Conservation (phyloP, 1,140 invertebrate genomes). For the Zaprionus gabonicus region DNA sequence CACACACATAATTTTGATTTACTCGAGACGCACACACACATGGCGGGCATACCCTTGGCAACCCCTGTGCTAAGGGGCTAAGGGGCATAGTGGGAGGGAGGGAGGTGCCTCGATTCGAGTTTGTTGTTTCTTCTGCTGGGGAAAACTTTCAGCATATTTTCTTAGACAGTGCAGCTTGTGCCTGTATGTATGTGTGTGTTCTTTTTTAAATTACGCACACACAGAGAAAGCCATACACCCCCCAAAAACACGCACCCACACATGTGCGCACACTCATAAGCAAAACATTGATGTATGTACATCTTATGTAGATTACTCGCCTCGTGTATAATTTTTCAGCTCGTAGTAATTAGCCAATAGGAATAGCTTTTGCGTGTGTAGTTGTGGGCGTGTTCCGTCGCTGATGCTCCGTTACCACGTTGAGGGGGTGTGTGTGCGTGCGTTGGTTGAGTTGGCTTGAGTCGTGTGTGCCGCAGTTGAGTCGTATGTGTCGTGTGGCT, state of each 20-base stretch:
- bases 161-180: conserved; percentile 51
- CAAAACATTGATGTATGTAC: conserved; percentile 43
- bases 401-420: too few species aligned
- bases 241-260: conserved; percentile 3
- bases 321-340: conserved; percentile 51
- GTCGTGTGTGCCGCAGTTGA: conserved; percentile 7
- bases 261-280: conserved; percentile 43
- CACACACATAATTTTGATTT: conserved; percentile 61
- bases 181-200: conserved; percentile 20
- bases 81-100: not conserved
- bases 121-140: conserved; percentile 48
- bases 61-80: conserved; percentile 10
- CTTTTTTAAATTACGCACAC: conserved; percentile 56
- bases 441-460: not conserved
- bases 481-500: conserved; percentile 5
- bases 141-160: conserved; percentile 72
- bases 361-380: conserved; percentile 68
- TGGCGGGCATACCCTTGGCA: not conserved
- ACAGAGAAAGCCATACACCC: conserved; percentile 22
- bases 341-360: conserved; percentile 78
- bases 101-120: conserved; percentile 45
- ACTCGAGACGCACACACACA: conserved; percentile 15
- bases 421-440: conserved; percentile 16
- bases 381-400: conserved; percentile 51
- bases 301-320: conserved; percentile 70